Evolutionary conservation across 1,140 invertebrate genomes (phyloP), one percentile per base, ranked within the genome.

Genomic region (Diorhabda carinulata): DNA sequence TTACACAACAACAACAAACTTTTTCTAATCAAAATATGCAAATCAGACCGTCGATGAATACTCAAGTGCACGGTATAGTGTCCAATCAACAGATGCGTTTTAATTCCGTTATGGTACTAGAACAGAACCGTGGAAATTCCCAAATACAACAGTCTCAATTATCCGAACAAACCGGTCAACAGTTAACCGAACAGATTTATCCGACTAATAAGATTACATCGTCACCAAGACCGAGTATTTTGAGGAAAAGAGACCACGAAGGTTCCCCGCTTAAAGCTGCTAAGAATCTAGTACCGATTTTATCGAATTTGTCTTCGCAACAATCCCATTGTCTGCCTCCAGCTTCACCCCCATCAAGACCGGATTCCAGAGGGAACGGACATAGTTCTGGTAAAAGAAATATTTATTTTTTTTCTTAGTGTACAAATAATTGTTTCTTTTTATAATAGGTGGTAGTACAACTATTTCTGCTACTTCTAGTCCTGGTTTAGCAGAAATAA

Each of bases 401-500:
- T 25, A 25, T 25, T 25, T 25, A 1, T 25, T 25, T 25, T 25
- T 25, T 25, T 25, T 25, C 25, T 25, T 25, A 25, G 25, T 25
- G 25, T 25, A 25, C 25, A 41, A 62, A 41, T 64, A 8, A 61
- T 61, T n/a, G 69, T 73, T 56, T 67, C 67, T 52, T 52, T 52
- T 52, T 52, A 52, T 52, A 8, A 2, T 66, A 25, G 82, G 83
- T 60, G 90, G 91, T n/a, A 91, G 90, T 0, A 91, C 90, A 0
- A 92, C 91, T 1, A 87, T 92, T 2, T 92, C 90, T 2, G 90
- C 90, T 0, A 91, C 90, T n/a, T 91, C 90, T 0, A 91, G 89
- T 47, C 90, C 90, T 2, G 89, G 86, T 4, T 82, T 88, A 43
- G 88, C 89, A 52, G 90, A 91, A 70, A 84, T 85, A 59, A 84